phyloP scores from a whole-genome alignment of 1,140 invertebrate genomes.

The Achroia grisella region DNA sequence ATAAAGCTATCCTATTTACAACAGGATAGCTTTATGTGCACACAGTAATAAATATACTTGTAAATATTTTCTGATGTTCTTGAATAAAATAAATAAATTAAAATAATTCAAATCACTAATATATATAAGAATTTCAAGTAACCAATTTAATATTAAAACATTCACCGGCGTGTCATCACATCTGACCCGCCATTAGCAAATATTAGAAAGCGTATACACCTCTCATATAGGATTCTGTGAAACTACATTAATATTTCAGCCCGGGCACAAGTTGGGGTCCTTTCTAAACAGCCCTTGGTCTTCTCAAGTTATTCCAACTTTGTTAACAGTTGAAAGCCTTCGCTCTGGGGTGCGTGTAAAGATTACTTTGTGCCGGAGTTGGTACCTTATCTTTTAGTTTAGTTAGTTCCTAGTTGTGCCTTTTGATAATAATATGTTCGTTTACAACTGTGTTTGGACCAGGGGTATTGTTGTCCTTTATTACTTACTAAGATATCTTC shows the following conservation, averaged over 20 bases:
- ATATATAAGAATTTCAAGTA: not conserved
- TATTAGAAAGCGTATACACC: slow-evolving; percentile 31
- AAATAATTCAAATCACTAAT: not conserved
- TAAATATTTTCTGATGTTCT: not conserved
- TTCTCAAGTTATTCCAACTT: slow-evolving; percentile 72
- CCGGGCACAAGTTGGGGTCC: slow-evolving; percentile 52
- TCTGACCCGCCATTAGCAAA: slow-evolving; percentile 21
- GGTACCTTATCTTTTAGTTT: slow-evolving; percentile 55
- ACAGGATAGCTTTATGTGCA: not conserved
- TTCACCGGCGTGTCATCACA: not conserved
- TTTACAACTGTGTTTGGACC: too few species aligned
- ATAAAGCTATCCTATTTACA: not conserved
- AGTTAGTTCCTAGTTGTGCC: slow-evolving; percentile 37
- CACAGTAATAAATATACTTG: not conserved
- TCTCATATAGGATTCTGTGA: slow-evolving; percentile 65
- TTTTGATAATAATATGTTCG: too few species aligned
- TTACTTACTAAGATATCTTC: too few species aligned
- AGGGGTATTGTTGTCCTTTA: too few species aligned
- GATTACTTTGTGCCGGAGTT: slow-evolving; percentile 46
- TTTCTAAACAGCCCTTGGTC: slow-evolving; percentile 73
- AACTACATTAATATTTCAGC: slow-evolving; percentile 72
- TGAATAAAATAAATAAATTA: too few species aligned
- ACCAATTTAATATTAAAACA: not conserved
- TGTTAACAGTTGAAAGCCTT: slow-evolving; percentile 40
- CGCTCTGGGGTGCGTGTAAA: slow-evolving; percentile 41